These are phyloP conservation scores for Notothenia coriiceps DNA, from an alignment of 2,113 vertebrate genomes.

Conservation along the genomic window DNA sequence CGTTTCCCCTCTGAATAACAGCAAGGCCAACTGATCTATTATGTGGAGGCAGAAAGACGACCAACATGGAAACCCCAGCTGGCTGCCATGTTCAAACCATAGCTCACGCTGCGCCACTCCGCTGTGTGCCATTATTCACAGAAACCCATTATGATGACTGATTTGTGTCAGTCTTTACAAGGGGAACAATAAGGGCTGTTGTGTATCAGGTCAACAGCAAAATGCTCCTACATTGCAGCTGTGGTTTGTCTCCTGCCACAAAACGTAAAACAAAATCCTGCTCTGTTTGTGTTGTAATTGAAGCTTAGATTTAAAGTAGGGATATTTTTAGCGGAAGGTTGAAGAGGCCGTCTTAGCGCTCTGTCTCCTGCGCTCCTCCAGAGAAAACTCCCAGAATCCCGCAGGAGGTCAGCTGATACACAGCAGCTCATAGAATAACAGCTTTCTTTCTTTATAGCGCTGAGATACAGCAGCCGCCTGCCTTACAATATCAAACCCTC, in stretches of 20 bases:
- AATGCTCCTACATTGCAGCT: neutral
- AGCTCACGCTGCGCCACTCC: neutral
- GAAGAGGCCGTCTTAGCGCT: slow-evolving; percentile 38
- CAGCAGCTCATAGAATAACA: slow-evolving; percentile 47
- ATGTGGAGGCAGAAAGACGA: neutral
- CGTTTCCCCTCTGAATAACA: neutral
- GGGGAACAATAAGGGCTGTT: neutral
- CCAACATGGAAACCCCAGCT: neutral
- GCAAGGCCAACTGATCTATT: neutral
- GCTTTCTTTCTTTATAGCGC: slow-evolving; percentile 36
- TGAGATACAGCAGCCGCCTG: slow-evolving; percentile 2
- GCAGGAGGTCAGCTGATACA: slow-evolving; percentile 66
- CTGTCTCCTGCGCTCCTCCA: slow-evolving; percentile 36
- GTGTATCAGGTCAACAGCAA: neutral
- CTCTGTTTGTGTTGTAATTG: slow-evolving; percentile 46
- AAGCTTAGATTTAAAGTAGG: slow-evolving; percentile 29
- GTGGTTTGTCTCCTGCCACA: slow-evolving; percentile 21
- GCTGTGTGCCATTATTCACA: neutral
- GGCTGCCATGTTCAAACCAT: neutral
- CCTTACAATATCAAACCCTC: neutral
- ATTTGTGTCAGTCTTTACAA: neutral
- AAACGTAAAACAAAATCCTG: slow-evolving; percentile 28
- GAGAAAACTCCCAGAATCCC: slow-evolving; percentile 68
- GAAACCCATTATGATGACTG: neutral
- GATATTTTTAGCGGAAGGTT: slow-evolving; percentile 65